A percentile compares a stretch with the other conserved stretches of the same genome.
These are phyloP conservation scores for Abramis brama DNA, from an alignment of 2,113 vertebrate species.

Conservation along the genomic window DNA sequence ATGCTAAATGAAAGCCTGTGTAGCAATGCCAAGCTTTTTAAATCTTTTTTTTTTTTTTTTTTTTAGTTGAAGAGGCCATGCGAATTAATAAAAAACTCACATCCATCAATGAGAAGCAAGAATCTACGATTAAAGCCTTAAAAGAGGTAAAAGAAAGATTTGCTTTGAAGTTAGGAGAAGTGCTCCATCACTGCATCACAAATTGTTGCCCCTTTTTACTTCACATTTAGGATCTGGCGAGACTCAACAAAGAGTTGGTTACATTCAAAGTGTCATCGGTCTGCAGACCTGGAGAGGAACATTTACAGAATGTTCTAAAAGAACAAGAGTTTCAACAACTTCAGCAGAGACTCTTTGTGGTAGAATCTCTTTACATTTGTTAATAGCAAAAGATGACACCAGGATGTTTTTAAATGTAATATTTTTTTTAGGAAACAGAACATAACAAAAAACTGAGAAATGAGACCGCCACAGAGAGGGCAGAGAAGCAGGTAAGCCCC, in stretches of 20 bases:
- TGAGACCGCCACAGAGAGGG: conserved; percentile 75
- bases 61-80: conserved; percentile 86
- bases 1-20: not conserved
- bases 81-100: conserved; percentile 83
- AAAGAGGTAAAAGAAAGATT: conserved; percentile 78
- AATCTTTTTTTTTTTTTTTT: not conserved
- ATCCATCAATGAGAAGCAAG: conserved; percentile 81
- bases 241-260: conserved; percentile 81
- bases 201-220: conserved; percentile 10
- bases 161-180: not conserved
- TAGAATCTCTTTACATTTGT: conserved; percentile 61
- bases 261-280: conserved; percentile 81
- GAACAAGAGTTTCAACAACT: conserved; percentile 85
- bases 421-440: conserved; percentile 78
- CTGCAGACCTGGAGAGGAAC: conserved; percentile 77
- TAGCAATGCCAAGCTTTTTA: not conserved
- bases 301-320: conserved; percentile 70
- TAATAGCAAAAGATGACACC: not conserved
- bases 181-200: not conserved
- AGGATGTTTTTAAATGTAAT: not conserved
- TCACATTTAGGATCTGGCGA: conserved; percentile 84
- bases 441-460: conserved; percentile 82
- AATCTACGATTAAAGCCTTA: conserved; percentile 78
- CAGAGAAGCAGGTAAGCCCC: conserved; percentile 84
- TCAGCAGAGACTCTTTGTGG: conserved; percentile 82